Evolutionary conservation across 1,140 invertebrate species (phyloP).

Genomic region (Bombyx mandarina): DNA sequence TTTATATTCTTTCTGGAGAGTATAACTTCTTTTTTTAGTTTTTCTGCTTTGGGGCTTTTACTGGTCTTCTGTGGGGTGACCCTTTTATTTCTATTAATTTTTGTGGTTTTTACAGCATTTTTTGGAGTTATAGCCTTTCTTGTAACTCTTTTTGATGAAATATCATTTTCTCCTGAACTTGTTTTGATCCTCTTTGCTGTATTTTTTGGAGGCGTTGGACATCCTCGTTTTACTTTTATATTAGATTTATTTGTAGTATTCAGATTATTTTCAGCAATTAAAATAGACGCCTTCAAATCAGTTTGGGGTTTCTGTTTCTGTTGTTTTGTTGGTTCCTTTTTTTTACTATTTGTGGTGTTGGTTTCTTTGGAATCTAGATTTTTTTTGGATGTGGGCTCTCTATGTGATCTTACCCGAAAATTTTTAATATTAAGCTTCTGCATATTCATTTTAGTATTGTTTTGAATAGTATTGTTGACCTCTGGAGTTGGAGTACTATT

Average conservation of each 20-base stretch:
- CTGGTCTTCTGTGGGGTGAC: neutral
- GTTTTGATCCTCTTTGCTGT: no score
- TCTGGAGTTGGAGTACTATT: neutral
- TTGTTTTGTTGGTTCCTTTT: slow-evolving; percentile 1
- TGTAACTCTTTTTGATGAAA: no score
- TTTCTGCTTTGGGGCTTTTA: slow-evolving; percentile 2
- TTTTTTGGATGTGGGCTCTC: slow-evolving; percentile 6
- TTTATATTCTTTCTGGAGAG: no score
- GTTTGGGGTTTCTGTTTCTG: no score
- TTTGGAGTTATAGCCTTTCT: no score
- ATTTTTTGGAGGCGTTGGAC: no score
- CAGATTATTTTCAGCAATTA: no score
- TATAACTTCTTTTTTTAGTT: neutral
- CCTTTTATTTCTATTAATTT: neutral
- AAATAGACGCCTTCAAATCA: no score
- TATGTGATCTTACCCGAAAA: slow-evolving; percentile 10
- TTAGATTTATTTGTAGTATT: no score
- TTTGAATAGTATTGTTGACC: neutral
- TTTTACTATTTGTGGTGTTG: neutral
- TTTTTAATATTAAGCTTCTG: slow-evolving; percentile 8
- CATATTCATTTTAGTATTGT: slow-evolving; percentile 2
- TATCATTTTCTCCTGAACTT: no score
- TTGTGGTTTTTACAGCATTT: no score
- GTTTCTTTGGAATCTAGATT: slow-evolving; percentile 6
- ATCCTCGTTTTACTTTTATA: no score